Conservation (phyloP, 2,113 vertebrate genomes). For the Chamaea fasciata region DNA sequence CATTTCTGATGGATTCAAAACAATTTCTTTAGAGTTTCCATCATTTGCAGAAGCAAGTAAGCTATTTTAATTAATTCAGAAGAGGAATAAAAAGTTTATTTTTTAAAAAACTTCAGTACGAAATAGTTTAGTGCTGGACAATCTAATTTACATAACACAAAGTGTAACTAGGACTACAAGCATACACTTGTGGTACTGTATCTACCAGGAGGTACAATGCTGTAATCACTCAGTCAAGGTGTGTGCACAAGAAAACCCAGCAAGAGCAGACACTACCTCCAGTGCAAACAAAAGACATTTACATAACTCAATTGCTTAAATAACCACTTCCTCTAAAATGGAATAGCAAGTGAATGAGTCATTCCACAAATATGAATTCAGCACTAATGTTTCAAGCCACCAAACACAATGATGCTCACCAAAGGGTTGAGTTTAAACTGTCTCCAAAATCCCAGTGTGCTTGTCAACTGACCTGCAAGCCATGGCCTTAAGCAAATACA, state of each 20-base stretch:
- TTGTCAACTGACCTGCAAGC: not conserved
- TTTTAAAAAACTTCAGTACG: not conserved
- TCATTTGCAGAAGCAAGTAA: not conserved
- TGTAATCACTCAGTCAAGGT: not conserved
- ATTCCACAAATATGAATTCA: not conserved
- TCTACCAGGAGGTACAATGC: not conserved
- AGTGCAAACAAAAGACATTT: not conserved
- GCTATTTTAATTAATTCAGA: not conserved
- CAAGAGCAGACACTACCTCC: not conserved
- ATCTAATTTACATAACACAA: not conserved
- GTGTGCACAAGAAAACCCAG: not conserved
- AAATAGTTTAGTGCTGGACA: not conserved
- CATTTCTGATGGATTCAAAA: not conserved
- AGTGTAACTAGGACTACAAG: not conserved
- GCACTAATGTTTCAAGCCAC: not conserved
- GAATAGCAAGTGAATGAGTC: not conserved
- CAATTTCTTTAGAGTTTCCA: not conserved
- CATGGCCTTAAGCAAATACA: not conserved
- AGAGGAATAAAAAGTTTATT: not conserved
- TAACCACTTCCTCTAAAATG: not conserved
- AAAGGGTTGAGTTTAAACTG: not conserved
- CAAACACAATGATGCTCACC: not conserved
- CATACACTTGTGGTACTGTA: not conserved
- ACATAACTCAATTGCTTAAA: not conserved
- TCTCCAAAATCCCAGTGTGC: not conserved